These are phyloP conservation scores for Psophia crepitans DNA, from an alignment of 2,113 vertebrate species.

Conservation along the genomic window DNA sequence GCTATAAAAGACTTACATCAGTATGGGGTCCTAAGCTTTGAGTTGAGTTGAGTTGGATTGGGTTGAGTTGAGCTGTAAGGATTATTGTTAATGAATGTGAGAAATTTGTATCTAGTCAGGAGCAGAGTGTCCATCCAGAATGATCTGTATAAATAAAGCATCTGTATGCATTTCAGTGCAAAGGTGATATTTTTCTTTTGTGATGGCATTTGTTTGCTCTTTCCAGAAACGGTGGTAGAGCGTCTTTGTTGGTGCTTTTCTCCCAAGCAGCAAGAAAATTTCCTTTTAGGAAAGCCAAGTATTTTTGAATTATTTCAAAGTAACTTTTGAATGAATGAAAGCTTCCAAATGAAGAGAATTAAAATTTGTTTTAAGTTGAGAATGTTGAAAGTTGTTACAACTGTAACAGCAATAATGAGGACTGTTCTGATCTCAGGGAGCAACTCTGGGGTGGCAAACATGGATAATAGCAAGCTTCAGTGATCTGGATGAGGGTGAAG, in stretches of 20 bases:
- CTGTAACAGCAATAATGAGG: not conserved
- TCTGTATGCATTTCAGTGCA: not conserved
- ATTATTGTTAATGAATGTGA: not conserved
- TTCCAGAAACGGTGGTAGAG: not conserved
- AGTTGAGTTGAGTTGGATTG: not conserved
- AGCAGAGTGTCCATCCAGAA: not conserved
- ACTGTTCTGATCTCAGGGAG: not conserved
- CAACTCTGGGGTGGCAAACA: not conserved
- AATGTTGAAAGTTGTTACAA: not conserved
- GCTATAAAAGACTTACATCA: not conserved
- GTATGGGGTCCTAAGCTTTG: rapidly evolving
- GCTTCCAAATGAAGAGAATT: not conserved
- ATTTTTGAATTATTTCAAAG: not conserved
- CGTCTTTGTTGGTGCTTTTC: not conserved
- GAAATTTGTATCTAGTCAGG: not conserved
- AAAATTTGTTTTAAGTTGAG: not conserved
- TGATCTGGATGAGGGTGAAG: not conserved
- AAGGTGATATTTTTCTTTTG: not conserved
- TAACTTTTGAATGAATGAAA: not conserved
- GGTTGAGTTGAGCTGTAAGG: not conserved
- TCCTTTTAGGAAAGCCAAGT: not conserved
- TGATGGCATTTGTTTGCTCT: not conserved
- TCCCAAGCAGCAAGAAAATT: not conserved
- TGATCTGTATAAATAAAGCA: not conserved
- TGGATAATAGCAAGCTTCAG: not conserved